Evolutionary conservation across 2,888 invertebrate genomes (phyloP), one percentile per base, ranked within the genome.

Genomic region (Xestia rhomboidea): DNA sequence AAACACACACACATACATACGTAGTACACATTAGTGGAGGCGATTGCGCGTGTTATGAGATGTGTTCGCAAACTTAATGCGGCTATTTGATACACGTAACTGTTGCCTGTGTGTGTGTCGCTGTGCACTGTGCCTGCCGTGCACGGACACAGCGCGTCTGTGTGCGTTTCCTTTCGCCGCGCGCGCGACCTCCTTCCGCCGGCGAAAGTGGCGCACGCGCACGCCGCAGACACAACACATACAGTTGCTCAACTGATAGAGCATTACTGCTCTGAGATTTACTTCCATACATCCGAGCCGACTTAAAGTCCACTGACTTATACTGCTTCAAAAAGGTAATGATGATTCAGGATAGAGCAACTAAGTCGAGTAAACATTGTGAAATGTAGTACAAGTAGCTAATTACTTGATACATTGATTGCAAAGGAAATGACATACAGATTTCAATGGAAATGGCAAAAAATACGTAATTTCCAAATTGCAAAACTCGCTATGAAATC

Each of bases 131-230:
- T 67, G 60, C 1, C 74, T 68, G n/a, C 34, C 15, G 76, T 68
- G 57, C 69, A 68, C 27, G 70, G 44, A 46, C 34, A 81, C 66
- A 51, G 41, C 34, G 49, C 68, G 64, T 67, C 83, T 87, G 90
- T 88, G 87, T 85, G 90, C 69, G 87, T 86, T 91, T 89, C 92
- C 92, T 93, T 91, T 93, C 93, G 90, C 93, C 88, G 83, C 46
- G 83, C 71, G 86, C 82, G 84, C 89, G 91, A 90, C 91, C 92
- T 91, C 90, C 91, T 91, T 91, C 90, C 91, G 89, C 73, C 79
- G 66, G 90, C 91, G 92, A 92, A 92, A 92, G 92, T 92, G 87
- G 86, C 83, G 81, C 89, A 84, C 76, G 77, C 79, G 75, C 85
- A 64, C n/a, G 67, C 63, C 67, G n/a, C 70, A 71, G 51, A 78